Evolutionary conservation across 1,140 invertebrate species (phyloP).

Genomic region (Diorhabda sublineata): DNA sequence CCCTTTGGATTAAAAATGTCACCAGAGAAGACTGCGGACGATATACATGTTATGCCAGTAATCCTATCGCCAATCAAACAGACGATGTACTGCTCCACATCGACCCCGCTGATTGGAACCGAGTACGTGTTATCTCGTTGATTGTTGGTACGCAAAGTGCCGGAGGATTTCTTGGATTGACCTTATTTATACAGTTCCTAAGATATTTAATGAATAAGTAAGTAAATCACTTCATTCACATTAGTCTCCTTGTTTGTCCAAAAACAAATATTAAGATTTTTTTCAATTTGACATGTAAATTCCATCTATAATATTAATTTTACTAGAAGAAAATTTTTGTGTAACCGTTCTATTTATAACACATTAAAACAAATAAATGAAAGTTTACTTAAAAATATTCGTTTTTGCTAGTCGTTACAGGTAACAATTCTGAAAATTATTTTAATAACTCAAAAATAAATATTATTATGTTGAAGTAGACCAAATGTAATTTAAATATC

Average conservation of each 20-base stretch:
- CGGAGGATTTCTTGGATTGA: slow-evolving; percentile 71
- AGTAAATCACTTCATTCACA: slow-evolving; percentile 37
- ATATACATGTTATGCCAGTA: slow-evolving; percentile 82
- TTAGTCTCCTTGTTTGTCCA: too few species aligned
- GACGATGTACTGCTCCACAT: slow-evolving; percentile 69
- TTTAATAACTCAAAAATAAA: too few species aligned
- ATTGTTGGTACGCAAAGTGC: slow-evolving; percentile 75
- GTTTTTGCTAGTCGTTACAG: too few species aligned
- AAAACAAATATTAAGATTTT: too few species aligned
- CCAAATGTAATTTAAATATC: too few species aligned
- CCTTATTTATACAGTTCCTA: slow-evolving; percentile 71
- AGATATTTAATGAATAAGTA: slow-evolving; percentile 67
- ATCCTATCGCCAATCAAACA: slow-evolving; percentile 73
- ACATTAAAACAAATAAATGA: background rate
- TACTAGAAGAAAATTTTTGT: background rate
- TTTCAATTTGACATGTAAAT: too few species aligned
- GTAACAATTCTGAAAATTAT: too few species aligned
- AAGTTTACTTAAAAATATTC: background rate
- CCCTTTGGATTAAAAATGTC: slow-evolving; percentile 53
- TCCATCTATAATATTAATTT: background rate
- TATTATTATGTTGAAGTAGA: too few species aligned
- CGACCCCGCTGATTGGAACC: slow-evolving; percentile 75
- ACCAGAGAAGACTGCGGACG: slow-evolving; percentile 76
- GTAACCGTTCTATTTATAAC: background rate
- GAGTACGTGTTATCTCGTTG: slow-evolving; percentile 79